Conservation (phyloP, 1,140 invertebrate species). For the Diorhabda carinulata region DNA sequence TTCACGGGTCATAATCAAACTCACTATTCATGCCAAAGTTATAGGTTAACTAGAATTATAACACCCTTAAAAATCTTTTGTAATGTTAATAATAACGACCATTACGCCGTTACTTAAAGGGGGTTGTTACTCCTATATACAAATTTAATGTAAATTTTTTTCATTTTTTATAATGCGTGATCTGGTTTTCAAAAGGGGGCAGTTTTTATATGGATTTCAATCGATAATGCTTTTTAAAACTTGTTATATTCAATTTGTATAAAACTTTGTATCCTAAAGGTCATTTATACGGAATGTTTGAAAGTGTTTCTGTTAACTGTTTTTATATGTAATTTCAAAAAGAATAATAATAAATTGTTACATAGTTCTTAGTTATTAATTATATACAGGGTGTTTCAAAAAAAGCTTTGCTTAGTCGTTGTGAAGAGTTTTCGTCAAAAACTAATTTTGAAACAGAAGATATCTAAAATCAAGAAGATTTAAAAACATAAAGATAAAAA, state of each 20-base stretch:
- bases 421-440: too few relatives aligned
- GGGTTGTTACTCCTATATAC: not conserved
- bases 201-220: not conserved
- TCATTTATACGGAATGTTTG: too few relatives aligned
- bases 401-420: too few relatives aligned
- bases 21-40: constrained; percentile 2
- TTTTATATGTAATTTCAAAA: too few relatives aligned
- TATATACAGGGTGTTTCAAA: too few relatives aligned
- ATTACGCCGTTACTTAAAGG: not conserved
- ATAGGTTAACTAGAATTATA: not conserved
- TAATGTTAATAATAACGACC: not conserved
- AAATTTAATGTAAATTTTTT: not conserved
- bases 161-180: constrained; percentile 2
- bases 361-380: too few relatives aligned
- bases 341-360: too few relatives aligned
- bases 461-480: too few relatives aligned
- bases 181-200: not conserved
- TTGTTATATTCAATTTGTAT: not conserved
- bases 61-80: not conserved
- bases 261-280: too few relatives aligned
- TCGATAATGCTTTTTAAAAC: not conserved
- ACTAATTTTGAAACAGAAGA: too few relatives aligned
- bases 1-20: not conserved
- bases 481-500: too few relatives aligned
- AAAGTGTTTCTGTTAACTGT: too few relatives aligned